phyloP scores from a whole-genome alignment of 2,113 vertebrate genomes.

The Aegithalos caudatus region DNA sequence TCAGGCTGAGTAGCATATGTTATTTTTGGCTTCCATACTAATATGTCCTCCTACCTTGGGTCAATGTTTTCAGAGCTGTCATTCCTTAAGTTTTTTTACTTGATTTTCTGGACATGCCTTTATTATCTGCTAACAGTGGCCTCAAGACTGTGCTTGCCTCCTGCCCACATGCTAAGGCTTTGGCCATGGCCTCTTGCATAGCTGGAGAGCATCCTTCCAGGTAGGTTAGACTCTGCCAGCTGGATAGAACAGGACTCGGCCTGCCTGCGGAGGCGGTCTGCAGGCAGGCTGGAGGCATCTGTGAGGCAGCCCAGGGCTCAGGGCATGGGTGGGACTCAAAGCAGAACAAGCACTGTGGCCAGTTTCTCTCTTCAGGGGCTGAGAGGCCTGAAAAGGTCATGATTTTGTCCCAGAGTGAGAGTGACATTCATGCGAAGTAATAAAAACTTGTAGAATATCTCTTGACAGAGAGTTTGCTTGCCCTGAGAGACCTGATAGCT shows the following conservation, averaged over 20 bases:
- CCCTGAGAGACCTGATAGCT: background rate
- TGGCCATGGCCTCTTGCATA: background rate
- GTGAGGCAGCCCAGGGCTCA: background rate
- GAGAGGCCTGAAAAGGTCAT: background rate
- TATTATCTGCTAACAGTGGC: background rate
- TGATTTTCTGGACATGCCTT: background rate
- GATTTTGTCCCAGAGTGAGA: background rate
- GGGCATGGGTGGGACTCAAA: background rate
- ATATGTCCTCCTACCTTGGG: background rate
- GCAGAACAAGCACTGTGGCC: background rate
- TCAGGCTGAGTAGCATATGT: background rate
- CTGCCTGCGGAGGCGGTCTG: accelerated
- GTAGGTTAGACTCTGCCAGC: background rate
- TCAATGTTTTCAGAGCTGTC: background rate
- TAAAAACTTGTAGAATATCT: background rate
- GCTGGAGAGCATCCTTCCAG: slow-evolving; percentile 6
- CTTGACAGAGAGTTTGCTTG: background rate
- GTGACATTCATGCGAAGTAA: background rate
- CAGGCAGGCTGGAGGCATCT: background rate
- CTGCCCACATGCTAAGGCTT: background rate
- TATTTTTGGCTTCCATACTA: background rate
- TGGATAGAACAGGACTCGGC: background rate
- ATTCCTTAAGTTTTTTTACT: background rate
- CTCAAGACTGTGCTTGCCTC: slow-evolving; percentile 2
- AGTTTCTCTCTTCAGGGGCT: background rate